Evolutionary conservation across 1,140 invertebrate species (phyloP), one percentile per base, ranked within the genome.

Genomic region (Heliothis subflexa): DNA sequence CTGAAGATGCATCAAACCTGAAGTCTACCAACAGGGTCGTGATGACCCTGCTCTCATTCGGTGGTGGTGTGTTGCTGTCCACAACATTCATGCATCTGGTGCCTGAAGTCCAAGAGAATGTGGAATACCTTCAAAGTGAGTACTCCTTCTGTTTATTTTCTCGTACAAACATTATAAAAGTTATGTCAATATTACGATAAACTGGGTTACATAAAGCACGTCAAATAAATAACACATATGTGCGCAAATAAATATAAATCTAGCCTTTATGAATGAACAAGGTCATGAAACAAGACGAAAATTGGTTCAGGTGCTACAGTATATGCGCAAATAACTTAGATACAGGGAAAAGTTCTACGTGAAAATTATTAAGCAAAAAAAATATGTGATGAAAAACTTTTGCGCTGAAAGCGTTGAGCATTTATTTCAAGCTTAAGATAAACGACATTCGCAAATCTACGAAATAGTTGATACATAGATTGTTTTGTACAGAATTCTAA

Each of bases 31-130:
- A 94, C 76, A 85, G 83, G 64, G 79, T 93, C 9, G 89, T 93
- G 10, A 90, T 92, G 85, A 87, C 89, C 3, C 81, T 98, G 14
- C 95, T 98, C 40, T 98, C 97, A 78, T 98, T 99, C 85, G 98
- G 98, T 4, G 98, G 98, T 7, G 98, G 99, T 2, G 98, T 99
- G 2, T 95, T 99, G 25, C 93, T 99, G 72, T 97, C 97, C 50
- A 99, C 98, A 1, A 98, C 98, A 1, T 98, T 99, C 86, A 90
- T 98, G 21, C 98, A 99, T 89, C 94, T 99, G 76, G 93, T 99
- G 16, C 98, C 98, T 0, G 98, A 99, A 95, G 97, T 98, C 0
- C 94, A 96, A 55, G 97, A 98, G 86, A 95, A 95, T 16, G 94
- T 97, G 1, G 91, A 95, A 12, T 86, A 95, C 73, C 89, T 97